Conservation (phyloP, 2,888 invertebrate genomes). For the Fissipunctia ypsillon region DNA sequence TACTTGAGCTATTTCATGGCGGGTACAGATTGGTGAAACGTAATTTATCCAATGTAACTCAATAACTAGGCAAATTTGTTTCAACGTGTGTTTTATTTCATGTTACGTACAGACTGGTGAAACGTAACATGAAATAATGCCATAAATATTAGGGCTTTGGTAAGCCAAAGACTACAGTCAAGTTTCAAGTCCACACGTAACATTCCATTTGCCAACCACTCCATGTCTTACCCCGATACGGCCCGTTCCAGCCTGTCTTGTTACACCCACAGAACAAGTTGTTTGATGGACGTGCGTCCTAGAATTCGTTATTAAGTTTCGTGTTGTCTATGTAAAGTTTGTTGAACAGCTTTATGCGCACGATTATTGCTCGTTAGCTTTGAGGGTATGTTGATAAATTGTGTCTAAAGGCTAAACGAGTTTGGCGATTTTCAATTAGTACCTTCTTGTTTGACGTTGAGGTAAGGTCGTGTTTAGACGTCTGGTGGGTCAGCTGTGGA, state of each 20-base stretch:
- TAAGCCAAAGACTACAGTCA: no score
- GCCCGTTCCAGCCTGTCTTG: slow-evolving; percentile 51
- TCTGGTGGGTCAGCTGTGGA: neutral
- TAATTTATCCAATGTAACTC: no score
- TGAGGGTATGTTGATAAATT: slow-evolving; percentile 28
- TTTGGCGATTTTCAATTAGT: slow-evolving; percentile 22
- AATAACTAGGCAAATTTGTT: no score
- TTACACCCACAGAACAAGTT: slow-evolving; percentile 57
- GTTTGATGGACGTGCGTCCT: slow-evolving; percentile 64
- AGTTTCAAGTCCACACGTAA: neutral
- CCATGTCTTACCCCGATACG: slow-evolving; percentile 41
- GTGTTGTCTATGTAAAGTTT: slow-evolving; percentile 58
- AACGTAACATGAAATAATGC: no score
- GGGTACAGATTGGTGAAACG: no score
- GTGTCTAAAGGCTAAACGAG: neutral
- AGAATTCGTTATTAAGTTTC: slow-evolving; percentile 60
- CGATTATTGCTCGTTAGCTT: slow-evolving; percentile 32
- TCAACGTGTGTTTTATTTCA: no score
- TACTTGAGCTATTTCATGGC: no score
- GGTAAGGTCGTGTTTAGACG: neutral
- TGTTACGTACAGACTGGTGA: no score
- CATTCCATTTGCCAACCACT: slow-evolving; percentile 29
- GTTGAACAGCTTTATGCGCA: slow-evolving; percentile 28
- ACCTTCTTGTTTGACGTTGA: neutral
- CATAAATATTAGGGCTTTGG: no score